phyloP scores from a whole-genome alignment of 2,113 vertebrate genomes.

The Nothoprocta pentlandii region DNA sequence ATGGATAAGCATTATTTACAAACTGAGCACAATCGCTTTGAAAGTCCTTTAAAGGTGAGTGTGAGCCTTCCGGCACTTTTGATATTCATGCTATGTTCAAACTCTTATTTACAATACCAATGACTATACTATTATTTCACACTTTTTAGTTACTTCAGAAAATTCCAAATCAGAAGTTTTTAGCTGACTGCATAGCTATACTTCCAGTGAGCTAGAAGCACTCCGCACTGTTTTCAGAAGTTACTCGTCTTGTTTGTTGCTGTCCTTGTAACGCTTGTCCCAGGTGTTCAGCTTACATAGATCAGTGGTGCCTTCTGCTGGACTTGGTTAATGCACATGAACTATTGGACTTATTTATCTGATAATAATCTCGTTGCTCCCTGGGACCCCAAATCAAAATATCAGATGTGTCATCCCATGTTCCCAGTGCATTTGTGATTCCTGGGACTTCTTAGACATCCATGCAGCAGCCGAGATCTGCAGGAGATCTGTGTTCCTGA shows the following conservation, averaged over 20 bases:
- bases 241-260: not conserved
- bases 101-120: not conserved
- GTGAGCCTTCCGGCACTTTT: fast-evolving
- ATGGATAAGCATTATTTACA: not conserved
- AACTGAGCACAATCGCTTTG: not conserved
- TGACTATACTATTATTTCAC: not conserved
- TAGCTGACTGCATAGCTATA: not conserved
- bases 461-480: not conserved
- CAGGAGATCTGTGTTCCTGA: not conserved
- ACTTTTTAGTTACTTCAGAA: not conserved
- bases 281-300: not conserved
- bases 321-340: fast-evolving
- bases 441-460: not conserved
- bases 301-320: not conserved
- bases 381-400: not conserved
- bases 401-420: not conserved
- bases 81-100: not conserved
- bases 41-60: not conserved
- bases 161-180: not conserved
- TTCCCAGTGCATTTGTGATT: not conserved
- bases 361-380: not conserved
- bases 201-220: not conserved
- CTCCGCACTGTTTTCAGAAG: not conserved
- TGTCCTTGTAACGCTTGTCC: fast-evolving
- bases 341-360: not conserved